These are phyloP conservation scores for Odontocolon sp. DNA, from an alignment of 2,888 invertebrate genomes.

Conservation along the genomic window DNA sequence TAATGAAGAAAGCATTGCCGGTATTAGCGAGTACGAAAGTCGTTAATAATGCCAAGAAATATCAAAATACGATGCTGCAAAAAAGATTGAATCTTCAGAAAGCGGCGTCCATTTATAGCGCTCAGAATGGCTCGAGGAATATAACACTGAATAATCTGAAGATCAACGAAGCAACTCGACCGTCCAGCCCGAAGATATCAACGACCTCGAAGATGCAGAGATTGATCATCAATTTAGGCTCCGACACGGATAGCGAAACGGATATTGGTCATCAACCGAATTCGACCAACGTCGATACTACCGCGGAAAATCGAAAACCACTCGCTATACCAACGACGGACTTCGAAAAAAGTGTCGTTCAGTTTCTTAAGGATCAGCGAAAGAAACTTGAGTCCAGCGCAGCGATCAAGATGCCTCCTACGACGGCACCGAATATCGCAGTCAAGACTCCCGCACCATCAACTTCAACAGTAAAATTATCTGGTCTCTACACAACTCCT, in stretches of 20 bases:
- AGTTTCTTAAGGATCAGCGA: constrained; percentile 75
- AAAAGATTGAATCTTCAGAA: constrained; percentile 71
- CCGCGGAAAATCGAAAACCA: constrained; percentile 34
- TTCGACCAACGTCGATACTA: not conserved
- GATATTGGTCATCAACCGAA: constrained; percentile 62
- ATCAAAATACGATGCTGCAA: constrained; percentile 71
- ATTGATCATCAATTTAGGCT: constrained; percentile 75
- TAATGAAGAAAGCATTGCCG: constrained; percentile 64
- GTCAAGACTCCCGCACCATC: constrained; percentile 1
- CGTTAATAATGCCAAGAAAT: constrained; percentile 75
- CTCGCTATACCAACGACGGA: constrained; percentile 71
- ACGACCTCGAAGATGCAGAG: constrained; percentile 65
- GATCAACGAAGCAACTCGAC: constrained; percentile 60
- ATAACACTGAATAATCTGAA: constrained; percentile 65
- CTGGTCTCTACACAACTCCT: constrained; percentile 59
- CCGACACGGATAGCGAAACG: constrained; percentile 76
- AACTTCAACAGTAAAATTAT: constrained; percentile 25
- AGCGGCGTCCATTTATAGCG: constrained; percentile 44
- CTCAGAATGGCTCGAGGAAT: constrained; percentile 49
- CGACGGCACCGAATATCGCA: constrained; percentile 34
- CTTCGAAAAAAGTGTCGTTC: constrained; percentile 78
- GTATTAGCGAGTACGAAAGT: constrained; percentile 71
- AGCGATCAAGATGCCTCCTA: constrained; percentile 27
- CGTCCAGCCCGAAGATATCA: constrained; percentile 62
- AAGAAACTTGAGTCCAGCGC: constrained; percentile 74